Base-by-base conservation (phyloP, 2,113 vertebrate genomes). In the Nothobranchius furzeri region DNA sequence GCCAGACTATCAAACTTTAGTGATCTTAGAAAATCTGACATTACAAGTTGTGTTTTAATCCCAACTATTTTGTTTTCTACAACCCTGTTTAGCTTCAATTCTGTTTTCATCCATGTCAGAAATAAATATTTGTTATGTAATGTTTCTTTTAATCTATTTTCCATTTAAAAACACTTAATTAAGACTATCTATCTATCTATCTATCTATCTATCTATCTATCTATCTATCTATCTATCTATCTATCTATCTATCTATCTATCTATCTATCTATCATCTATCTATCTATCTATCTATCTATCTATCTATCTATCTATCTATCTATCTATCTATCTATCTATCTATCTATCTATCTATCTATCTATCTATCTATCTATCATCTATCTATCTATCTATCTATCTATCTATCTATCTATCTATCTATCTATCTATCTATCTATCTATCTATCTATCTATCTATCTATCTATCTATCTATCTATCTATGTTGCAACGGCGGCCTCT, bases 381-480 rank as follows among this genome's bases (percentile, higher is more conserved):
- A 20, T 20, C 20, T 20, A 20, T 20, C 20, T 20, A 20, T 20
- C 49, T 51, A 51, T 51, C 20, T 59, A 43, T 65, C 63, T 12
- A 65, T 65, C 63, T 65, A 65, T 65, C 63, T 45, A 55, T 65
- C 51, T 65, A 36, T 65, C 63, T 65, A 55, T 56, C 54, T 56
- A 40, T 56, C 54, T 57, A 42, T 57, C 36, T 42, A 57, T 57
- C 36, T 57, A 57, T 57, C 35, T 57, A 57, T 57, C 35, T 42
- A 57, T 56, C 35, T 56, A 56, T 56, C 35, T 56, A 56, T 56
- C 35, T 56, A 24, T 52, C 17, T 52, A 52, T 52, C 17, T 52
- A 52, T 52, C 17, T 52, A 52, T 52, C 17, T 52, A 24, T 52
- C n/a, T 52, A 42, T 42, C 9, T 7, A 40, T 1, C 6, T 30